Conservation (phyloP, 2,113 vertebrate species). For the Octodon degus region DNA sequence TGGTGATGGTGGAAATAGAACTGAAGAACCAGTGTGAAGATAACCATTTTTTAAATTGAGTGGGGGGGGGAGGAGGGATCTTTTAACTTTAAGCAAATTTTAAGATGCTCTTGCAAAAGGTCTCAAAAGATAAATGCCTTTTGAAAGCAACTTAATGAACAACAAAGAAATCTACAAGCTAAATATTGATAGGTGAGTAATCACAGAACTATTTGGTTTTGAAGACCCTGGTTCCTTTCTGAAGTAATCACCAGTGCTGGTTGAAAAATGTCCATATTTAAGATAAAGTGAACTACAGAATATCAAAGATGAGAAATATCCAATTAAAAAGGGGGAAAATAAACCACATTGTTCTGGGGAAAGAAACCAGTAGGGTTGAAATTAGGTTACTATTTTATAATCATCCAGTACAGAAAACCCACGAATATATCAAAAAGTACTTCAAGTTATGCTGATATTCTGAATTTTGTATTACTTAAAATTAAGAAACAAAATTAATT, state of each 20-base stretch:
- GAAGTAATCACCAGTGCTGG: neutral
- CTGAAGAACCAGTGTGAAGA: neutral
- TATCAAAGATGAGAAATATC: neutral
- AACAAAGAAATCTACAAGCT: neutral
- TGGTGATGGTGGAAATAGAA: neutral
- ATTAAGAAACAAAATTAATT: conserved; percentile 53
- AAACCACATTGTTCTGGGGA: neutral
- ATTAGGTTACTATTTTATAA: conserved; percentile 1
- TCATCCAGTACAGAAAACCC: neutral
- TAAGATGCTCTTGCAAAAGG: neutral
- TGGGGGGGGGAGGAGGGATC: neutral
- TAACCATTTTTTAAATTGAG: neutral
- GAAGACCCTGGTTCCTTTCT: neutral
- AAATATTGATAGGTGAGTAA: neutral
- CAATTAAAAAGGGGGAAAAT: neutral
- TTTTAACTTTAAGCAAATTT: conserved; percentile 3
- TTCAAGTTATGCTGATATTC: neutral
- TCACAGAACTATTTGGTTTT: neutral
- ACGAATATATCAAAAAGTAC: neutral
- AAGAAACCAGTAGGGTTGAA: neutral
- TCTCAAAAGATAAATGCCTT: neutral
- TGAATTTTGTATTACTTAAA: neutral
- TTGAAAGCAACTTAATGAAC: conserved; percentile 2
- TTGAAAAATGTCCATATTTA: neutral
- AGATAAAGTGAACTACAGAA: neutral